phyloP scores from a whole-genome alignment of 37 sponge, comb jelly and placozoan genomes.

The Chondrilla cf. caribensis region DNA sequence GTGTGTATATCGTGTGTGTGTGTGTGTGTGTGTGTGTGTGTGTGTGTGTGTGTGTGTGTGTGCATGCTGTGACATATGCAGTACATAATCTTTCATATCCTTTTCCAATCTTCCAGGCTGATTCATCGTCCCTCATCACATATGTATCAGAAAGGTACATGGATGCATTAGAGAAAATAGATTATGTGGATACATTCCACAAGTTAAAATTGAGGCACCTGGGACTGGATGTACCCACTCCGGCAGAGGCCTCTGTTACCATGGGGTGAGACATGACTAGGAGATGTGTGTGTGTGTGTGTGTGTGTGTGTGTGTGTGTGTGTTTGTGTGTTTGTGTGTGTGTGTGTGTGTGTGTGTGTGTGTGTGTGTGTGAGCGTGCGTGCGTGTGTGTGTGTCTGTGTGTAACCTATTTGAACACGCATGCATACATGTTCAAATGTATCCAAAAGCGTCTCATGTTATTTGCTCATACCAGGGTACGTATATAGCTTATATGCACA shows the following conservation, averaged over 20 bases:
- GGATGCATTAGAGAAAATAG: slow-evolving; percentile 47
- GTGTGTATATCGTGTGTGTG: slow-evolving; percentile 11
- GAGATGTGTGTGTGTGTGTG: not conserved
- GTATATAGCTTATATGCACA: no score
- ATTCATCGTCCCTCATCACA: slow-evolving; percentile 54
- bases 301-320: not conserved
- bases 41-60: slow-evolving; percentile 9
- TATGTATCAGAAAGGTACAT: slow-evolving; percentile 78
- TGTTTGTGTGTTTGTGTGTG: not conserved
- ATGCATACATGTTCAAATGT: no score
- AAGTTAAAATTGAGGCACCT: slow-evolving; percentile 63
- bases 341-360: not conserved
- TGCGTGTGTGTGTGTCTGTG: not conserved
- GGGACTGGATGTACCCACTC: slow-evolving; percentile 26
- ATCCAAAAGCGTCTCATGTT: no score
- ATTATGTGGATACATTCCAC: slow-evolving; percentile 84
- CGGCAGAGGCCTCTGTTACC: no score
- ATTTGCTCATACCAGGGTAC: no score
- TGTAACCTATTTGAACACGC: no score
- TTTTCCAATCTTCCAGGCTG: slow-evolving; percentile 27
- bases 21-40: slow-evolving; percentile 7
- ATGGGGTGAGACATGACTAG: not conserved
- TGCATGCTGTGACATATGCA: not conserved
- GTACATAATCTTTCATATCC: not conserved
- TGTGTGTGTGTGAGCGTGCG: not conserved